Percentiles rank a stretch among this genome's conserved stretches.
phyloP scores from a whole-genome alignment of 2,888 invertebrate species.

The Patella ulyssiponensis region DNA sequence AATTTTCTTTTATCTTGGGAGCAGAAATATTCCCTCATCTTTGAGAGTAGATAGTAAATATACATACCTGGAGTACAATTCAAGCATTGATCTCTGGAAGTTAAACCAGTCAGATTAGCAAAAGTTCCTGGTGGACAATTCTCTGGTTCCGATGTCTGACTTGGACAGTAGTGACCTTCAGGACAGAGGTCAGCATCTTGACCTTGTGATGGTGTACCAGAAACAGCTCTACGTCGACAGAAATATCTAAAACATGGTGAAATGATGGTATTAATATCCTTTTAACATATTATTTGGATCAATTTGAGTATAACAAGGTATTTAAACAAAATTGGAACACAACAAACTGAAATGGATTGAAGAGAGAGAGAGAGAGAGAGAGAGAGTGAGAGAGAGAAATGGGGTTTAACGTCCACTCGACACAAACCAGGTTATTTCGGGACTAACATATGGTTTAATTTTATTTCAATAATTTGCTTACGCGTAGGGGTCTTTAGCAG shows the following conservation, averaged over 20 bases:
- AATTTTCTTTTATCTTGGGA: no score
- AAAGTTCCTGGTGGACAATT: conserved; percentile 66
- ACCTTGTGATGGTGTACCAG: conserved; percentile 64
- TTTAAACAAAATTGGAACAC: neutral
- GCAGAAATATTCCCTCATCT: no score
- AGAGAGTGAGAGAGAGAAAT: no score
- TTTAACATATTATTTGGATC: neutral
- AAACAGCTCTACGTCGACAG: conserved; percentile 62
- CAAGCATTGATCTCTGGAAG: conserved; percentile 52
- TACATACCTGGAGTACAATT: conserved; percentile 63
- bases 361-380: no score
- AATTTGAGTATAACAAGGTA: neutral
- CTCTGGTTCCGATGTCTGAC: conserved; percentile 60
- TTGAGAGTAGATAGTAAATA: no score
- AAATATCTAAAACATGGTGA: conserved; percentile 54
- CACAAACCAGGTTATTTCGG: no score
- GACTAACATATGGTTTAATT: no score
- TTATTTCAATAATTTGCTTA: no score
- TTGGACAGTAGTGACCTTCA: conserved; percentile 64
- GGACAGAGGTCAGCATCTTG: conserved; percentile 66
- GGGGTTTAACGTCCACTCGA: no score
- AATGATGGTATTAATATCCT: neutral
- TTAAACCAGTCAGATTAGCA: conserved; percentile 57
- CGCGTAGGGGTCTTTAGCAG: no score
- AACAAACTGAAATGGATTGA: no score